Conservation (phyloP, 2,113 vertebrate genomes). For the Lophochroa leadbeateri region DNA sequence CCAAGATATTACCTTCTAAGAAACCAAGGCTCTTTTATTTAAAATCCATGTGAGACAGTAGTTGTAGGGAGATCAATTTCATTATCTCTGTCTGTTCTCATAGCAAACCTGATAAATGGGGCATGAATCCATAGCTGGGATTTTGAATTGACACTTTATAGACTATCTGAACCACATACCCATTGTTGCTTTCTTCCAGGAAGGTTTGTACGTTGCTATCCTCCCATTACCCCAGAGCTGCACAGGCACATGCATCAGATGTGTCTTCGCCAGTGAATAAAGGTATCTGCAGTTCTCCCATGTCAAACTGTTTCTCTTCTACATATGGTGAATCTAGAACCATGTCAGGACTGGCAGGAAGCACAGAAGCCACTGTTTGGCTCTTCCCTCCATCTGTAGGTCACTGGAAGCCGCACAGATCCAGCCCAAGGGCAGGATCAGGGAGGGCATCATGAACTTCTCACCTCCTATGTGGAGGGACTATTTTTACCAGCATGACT, state of each 20-base stretch:
- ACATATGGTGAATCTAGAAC: background rate
- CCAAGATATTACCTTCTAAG: background rate
- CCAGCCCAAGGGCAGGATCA: background rate
- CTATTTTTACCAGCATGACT: background rate
- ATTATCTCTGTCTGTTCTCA: background rate
- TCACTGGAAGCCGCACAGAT: background rate
- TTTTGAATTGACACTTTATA: background rate
- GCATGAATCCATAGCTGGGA: background rate
- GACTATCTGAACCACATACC: background rate
- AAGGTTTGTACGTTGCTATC: background rate
- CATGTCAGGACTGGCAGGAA: background rate
- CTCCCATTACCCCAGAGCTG: background rate
- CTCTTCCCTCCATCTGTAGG: background rate
- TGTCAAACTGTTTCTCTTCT: background rate
- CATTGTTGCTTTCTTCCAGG: rapidly evolving
- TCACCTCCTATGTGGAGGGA: background rate
- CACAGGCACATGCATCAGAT: rapidly evolving
- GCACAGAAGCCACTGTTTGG: background rate
- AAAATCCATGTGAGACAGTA: background rate
- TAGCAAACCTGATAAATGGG: background rate
- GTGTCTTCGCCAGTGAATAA: rapidly evolving
- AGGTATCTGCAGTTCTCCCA: background rate
- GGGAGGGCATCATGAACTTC: background rate
- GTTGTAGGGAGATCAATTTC: background rate
- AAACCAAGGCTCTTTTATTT: background rate